Conservation (phyloP, 2,797 vertebrate species). For the Enteromius thamalakanensis region DNA sequence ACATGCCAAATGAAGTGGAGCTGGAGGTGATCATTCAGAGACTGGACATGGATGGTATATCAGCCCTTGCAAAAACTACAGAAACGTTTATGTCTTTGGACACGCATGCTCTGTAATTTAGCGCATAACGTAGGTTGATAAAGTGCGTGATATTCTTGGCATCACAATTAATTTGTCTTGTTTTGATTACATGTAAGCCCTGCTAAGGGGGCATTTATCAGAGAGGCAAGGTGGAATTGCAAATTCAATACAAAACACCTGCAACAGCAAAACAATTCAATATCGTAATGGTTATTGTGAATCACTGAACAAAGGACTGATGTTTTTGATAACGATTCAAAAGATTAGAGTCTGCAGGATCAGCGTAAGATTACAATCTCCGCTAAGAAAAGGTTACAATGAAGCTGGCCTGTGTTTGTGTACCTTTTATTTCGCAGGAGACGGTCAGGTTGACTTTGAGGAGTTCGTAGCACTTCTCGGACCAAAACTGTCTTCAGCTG, state of each 20-base stretch:
- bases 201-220: neutral
- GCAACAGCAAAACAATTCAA: slow-evolving; percentile 15
- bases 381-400: neutral
- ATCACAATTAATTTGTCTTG: neutral
- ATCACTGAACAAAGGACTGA: slow-evolving; percentile 25
- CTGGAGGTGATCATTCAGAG: slow-evolving; percentile 98
- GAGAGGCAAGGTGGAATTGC: neutral
- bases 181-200: slow-evolving; percentile 13
- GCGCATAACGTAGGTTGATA: neutral
- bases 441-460: slow-evolving; percentile 96
- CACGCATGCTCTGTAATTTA: neutral
- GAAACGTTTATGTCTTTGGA: neutral
- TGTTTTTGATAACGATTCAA: slow-evolving; percentile 19
- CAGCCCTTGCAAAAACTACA: neutral
- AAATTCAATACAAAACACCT: slow-evolving; percentile 9
- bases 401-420: slow-evolving; percentile 26
- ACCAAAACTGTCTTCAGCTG: slow-evolving; percentile 90
- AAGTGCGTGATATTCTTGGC: neutral
- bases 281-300: slow-evolving; percentile 1
- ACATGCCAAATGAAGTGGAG: slow-evolving; percentile 99
- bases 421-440: slow-evolving; percentile 76
- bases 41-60: slow-evolving; percentile 93
- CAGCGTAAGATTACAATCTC: slow-evolving; percentile 24
- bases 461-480: slow-evolving; percentile 96
- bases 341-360: slow-evolving; percentile 19